Evolutionary conservation across 2,797 vertebrate genomes (phyloP).

Genomic region (Hydrocynus forskahlii): DNA sequence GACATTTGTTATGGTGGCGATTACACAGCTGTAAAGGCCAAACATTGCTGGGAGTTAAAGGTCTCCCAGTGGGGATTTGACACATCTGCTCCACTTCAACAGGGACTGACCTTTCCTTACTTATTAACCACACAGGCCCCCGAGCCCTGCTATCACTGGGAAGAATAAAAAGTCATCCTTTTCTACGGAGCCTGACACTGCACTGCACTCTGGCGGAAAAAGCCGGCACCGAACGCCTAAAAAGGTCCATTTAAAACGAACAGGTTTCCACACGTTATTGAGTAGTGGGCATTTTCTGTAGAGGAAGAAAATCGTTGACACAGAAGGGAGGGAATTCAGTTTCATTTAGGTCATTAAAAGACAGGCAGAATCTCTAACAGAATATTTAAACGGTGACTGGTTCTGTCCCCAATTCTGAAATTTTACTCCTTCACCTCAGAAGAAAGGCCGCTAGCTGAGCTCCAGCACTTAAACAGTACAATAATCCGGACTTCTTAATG

Average conservation of each 20-base stretch:
- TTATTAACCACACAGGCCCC: slow-evolving; percentile 76
- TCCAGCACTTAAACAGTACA: too few species aligned
- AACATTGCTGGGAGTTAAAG: slow-evolving; percentile 85
- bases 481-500: too few species aligned
- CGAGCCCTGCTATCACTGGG: slow-evolving; percentile 69
- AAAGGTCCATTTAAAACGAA: slow-evolving; percentile 20
- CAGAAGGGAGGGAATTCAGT: background rate
- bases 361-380: background rate
- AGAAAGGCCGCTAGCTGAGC: too few species aligned
- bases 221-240: slow-evolving; percentile 2
- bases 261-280: background rate
- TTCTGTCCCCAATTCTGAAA: too few species aligned
- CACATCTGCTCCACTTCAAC: slow-evolving; percentile 83
- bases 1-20: slow-evolving; percentile 81
- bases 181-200: slow-evolving; percentile 68
- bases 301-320: slow-evolving; percentile 1
- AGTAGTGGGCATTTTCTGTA: background rate
- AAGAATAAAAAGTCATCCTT: slow-evolving; percentile 65
- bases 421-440: too few species aligned
- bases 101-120: slow-evolving; percentile 83
- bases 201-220: slow-evolving; percentile 26
- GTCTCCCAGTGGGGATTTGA: slow-evolving; percentile 83
- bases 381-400: background rate
- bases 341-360: background rate
- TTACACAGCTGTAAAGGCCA: slow-evolving; percentile 84